These are phyloP conservation scores for Anoplopoma fimbria DNA, from an alignment of 2,113 vertebrate genomes.

Conservation along the genomic window DNA sequence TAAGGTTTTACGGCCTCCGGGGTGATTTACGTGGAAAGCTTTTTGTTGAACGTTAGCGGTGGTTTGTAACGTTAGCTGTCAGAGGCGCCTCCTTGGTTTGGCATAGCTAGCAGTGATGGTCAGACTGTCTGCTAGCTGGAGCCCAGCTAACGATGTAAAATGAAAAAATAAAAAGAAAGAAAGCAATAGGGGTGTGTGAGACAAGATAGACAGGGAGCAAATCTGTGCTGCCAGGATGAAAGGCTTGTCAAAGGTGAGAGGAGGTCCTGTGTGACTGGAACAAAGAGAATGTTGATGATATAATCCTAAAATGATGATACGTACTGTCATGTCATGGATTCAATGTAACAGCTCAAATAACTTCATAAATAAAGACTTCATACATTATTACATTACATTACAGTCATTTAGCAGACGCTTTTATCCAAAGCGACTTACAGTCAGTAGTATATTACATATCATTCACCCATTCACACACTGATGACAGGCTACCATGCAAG, in stretches of 20 bases:
- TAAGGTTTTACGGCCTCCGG: not conserved
- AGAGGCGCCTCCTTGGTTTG: not conserved
- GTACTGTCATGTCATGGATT: not conserved
- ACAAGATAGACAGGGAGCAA: not conserved
- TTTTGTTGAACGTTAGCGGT: not conserved
- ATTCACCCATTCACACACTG: too few relatives aligned
- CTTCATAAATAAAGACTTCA: not conserved
- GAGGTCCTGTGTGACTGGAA: not conserved
- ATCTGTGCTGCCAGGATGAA: not conserved
- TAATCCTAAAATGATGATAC: too few relatives aligned
- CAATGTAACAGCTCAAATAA: not conserved
- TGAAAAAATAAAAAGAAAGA: constrained; percentile 51
- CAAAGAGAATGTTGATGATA: not conserved
- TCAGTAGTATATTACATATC: too few relatives aligned
- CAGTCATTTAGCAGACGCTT: too few relatives aligned
- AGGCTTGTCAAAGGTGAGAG: constrained; percentile 8
- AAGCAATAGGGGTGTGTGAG: not conserved
- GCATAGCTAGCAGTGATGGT: constrained; percentile 49
- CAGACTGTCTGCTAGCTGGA: constrained; percentile 45
- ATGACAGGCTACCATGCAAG: too few relatives aligned
- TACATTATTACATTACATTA: too few relatives aligned
- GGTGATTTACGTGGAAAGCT: not conserved
- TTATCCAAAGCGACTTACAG: too few relatives aligned
- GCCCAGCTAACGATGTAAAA: constrained; percentile 57
- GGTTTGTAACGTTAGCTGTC: not conserved